Evolutionary conservation across 2,888 invertebrate genomes (phyloP).

Genomic region (Callyntrura sp.): DNA sequence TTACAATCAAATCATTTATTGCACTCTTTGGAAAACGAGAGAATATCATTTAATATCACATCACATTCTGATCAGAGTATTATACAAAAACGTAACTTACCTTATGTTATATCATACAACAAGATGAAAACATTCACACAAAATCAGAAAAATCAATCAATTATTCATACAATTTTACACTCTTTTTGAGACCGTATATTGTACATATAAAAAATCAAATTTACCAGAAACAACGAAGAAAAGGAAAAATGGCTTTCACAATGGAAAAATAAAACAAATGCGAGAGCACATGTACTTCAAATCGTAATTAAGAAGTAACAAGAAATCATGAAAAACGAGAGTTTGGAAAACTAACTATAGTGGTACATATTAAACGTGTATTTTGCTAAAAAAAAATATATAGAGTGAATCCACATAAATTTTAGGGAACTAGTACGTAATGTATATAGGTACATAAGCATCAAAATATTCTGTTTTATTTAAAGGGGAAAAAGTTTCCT

Average conservation of each 20-base stretch:
- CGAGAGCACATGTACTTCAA: neutral
- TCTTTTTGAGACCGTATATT: neutral
- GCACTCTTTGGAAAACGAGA: constrained; percentile 28
- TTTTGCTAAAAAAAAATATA: constrained; percentile 21
- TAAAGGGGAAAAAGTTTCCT: no score
- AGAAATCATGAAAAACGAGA: neutral
- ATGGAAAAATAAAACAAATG: constrained; percentile 37
- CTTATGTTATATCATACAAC: no score
- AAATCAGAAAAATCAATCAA: constrained; percentile 1
- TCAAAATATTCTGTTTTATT: no score
- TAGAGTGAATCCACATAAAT: constrained; percentile 2
- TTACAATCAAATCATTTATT: constrained; percentile 59
- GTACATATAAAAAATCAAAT: constrained; percentile 3
- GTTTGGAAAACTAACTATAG: neutral
- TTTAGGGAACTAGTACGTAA: no score
- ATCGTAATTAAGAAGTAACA: neutral
- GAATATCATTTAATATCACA: constrained; percentile 40
- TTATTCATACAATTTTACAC: neutral
- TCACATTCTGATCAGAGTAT: neutral
- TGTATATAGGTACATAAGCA: no score
- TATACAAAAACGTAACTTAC: neutral
- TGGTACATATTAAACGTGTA: neutral
- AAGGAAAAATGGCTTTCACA: constrained; percentile 64
- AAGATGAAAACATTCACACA: neutral
- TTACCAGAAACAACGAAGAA: neutral